Evolutionary conservation across 2,113 vertebrate species (phyloP).

Genomic region (Chascanopsetta lugubris): DNA sequence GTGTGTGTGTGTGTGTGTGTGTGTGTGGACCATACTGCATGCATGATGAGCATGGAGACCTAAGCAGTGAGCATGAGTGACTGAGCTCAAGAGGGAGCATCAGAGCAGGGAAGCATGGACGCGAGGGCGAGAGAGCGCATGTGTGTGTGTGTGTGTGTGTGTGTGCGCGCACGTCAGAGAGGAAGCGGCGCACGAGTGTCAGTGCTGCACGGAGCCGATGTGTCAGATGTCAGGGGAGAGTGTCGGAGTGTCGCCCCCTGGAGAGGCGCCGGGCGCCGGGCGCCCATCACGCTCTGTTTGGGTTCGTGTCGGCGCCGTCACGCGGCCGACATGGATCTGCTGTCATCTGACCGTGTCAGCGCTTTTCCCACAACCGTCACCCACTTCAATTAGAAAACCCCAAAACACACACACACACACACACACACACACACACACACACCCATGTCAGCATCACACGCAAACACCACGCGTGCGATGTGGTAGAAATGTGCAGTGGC

Average conservation of each 20-base stretch:
- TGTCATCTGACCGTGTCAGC: slow-evolving; percentile 36
- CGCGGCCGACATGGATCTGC: slow-evolving; percentile 10
- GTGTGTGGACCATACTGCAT: background rate
- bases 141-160: slow-evolving; percentile 6
- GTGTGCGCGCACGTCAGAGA: slow-evolving; percentile 20
- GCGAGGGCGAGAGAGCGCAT: background rate
- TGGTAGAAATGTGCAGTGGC: slow-evolving; percentile 27
- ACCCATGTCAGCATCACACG: too few species aligned
- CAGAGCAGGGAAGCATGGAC: slow-evolving; percentile 6
- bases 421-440: too few species aligned
- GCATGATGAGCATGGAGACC: background rate
- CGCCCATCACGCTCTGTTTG: slow-evolving; percentile 55
- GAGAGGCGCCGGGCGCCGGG: slow-evolving; percentile 43
- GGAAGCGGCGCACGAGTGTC: slow-evolving; percentile 47
- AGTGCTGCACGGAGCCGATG: slow-evolving; percentile 54
- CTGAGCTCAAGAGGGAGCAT: background rate
- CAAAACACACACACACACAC: too few species aligned
- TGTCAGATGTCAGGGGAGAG: slow-evolving; percentile 67
- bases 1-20: background rate
- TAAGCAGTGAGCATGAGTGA: slow-evolving; percentile 17
- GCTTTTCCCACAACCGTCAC: background rate
- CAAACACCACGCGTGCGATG: too few species aligned
- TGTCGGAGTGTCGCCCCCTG: slow-evolving; percentile 53
- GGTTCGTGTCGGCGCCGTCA: slow-evolving; percentile 49
- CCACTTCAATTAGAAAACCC: too few species aligned